Evolutionary conservation across 2,797 vertebrate species (phyloP), one percentile per base, ranked within the genome.

Genomic region (Carapus acus): DNA sequence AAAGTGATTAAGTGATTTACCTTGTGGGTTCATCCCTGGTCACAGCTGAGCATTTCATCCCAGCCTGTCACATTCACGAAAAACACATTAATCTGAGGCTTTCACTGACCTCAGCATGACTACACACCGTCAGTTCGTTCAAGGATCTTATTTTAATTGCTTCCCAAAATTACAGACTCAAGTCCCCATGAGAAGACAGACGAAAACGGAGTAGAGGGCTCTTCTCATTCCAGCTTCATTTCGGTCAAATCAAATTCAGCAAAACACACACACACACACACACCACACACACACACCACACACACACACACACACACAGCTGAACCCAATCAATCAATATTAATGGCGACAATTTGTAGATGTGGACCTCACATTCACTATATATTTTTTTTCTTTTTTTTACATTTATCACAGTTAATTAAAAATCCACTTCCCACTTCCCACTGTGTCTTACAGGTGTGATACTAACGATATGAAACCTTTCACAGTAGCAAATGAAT

Each of bases 161-260:
- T 20, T 19, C 18, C 45, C 22, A 11, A 54, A 68, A 60, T 50
- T 15, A 54, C 42, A 39, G 50, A 79, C 45, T 23, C 33, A 44
- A 43, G n/a, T 59, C 42, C 9, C 6, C 29, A 34, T 18, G 20
- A 49, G 33, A 43, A 54, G 41, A 71, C 40, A 36, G 6, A 45
- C 11, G 52, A 50, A 49, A 67, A 68, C 69, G 62, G 17, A 50
- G 44, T 66, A 41, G 43, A 77, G 62, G 68, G 59, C 43, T 24
- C 33, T 49, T 3, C 21, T 73, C 43, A 65, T 54, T 50, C 39
- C 1, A 18, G 19, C 18, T 44, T 59, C 19, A 57, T 62, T 69
- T 67, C 20, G 21, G 2, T n/a, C 27, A 62, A 71, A 68, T 67
- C 2, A 7, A 59, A 27, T 72, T 45, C 33, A n/a, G 45, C 67